Evolutionary conservation across 2,888 invertebrate genomes (phyloP).

Genomic region (Nematopogon swammerdamellus): DNA sequence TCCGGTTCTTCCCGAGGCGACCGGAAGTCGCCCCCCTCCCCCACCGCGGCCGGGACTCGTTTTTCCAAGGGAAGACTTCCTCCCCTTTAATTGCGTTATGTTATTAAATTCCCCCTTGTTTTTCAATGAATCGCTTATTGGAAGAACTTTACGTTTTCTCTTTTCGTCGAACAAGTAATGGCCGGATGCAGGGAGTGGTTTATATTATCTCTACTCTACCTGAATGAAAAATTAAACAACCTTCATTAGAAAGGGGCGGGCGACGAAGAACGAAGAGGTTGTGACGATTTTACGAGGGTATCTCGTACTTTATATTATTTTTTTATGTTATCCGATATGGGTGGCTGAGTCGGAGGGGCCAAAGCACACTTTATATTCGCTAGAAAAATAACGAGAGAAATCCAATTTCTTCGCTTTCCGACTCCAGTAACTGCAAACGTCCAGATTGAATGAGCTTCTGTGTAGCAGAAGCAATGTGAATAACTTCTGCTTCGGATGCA

Average conservation of each 20-base stretch:
- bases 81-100: background rate
- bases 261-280: background rate
- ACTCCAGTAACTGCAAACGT: too few species aligned
- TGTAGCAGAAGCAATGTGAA: too few species aligned
- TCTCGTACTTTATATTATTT: too few species aligned
- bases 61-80: background rate
- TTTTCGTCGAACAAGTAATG: background rate
- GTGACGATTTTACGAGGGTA: too few species aligned
- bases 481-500: too few species aligned
- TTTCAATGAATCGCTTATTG: background rate
- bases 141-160: background rate
- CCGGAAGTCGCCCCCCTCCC: background rate
- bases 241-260: background rate
- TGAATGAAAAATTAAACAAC: background rate
- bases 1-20: background rate
- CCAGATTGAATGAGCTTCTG: too few species aligned
- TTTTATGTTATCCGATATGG: too few species aligned
- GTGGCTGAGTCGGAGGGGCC: too few species aligned
- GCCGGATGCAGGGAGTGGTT: background rate
- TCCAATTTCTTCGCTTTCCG: too few species aligned
- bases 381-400: too few species aligned
- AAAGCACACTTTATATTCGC: too few species aligned
- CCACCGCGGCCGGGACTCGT: background rate
- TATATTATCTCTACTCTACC: too few species aligned
- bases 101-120: background rate